These are phyloP conservation scores for Notolabrus celidotus DNA, from an alignment of 2,797 vertebrate species.

Conservation along the genomic window DNA sequence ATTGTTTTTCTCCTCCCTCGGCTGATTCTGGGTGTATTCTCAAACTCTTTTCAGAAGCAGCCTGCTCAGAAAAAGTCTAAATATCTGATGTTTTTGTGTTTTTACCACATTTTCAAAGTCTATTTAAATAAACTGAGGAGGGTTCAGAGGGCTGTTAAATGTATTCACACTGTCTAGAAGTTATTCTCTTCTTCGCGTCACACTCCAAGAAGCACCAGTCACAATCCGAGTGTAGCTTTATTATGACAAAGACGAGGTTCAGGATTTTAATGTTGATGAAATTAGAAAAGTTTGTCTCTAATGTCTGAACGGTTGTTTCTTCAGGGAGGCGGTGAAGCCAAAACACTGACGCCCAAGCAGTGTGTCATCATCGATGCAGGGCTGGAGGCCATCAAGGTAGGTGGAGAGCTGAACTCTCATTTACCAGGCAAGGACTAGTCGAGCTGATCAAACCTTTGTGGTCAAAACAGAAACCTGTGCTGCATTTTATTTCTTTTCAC, in stretches of 20 bases:
- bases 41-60: neutral
- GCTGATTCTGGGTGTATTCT: neutral
- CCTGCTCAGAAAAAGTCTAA: too few relatives aligned
- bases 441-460: too few relatives aligned
- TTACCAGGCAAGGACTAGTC: neutral
- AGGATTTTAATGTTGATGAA: neutral
- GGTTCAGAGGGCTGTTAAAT: neutral
- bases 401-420: neutral
- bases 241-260: too few relatives aligned
- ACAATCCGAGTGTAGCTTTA: too few relatives aligned
- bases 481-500: too few relatives aligned
- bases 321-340: constrained; percentile 92
- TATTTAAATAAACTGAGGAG: neutral
- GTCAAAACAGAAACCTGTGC: too few relatives aligned
- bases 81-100: neutral
- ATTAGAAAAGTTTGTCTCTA: neutral
- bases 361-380: constrained; percentile 91
- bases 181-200: neutral
- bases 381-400: constrained; percentile 95
- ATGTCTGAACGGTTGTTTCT: constrained; percentile 22
- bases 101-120: neutral
- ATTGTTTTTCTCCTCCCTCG: neutral
- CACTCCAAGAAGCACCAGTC: too few relatives aligned
- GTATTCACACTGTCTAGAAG: neutral
- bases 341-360: constrained; percentile 94